Base-by-base conservation (phyloP, 2,797 vertebrate species). In the Acanthiza pusilla region DNA sequence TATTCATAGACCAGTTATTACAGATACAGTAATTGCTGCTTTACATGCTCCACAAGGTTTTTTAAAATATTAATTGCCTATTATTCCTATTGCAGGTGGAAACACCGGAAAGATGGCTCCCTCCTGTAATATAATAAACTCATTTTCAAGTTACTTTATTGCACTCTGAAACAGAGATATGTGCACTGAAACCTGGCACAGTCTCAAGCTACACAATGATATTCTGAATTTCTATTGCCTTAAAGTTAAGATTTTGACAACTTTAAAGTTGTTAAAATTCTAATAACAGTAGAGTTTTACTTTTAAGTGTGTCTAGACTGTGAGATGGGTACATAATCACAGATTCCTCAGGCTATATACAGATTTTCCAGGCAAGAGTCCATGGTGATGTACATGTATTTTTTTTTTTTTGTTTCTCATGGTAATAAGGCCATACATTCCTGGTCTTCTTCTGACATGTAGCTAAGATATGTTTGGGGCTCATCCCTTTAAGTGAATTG, bases 21-120 rank as follows among this genome's bases (percentile, higher is more conserved):
- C 26, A 89, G 86, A 60, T 96, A 62, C 47, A 93, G 82, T 96
- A 97, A 97, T 97, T 94, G 75, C 85, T 91, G 71, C 42, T 97
- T 96, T 93, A 96, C 85, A 95, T 43, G 58, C 89, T 87, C 67
- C 78, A 91, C 50, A 87, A 93, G 68, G 29, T 96, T 97, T 95
- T 95, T 94, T 95, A 94, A 97, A 98, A 97, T 95, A 96, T 97
- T 97, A 96, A 97, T 97, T 94, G 63, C 58, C 53, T 96, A 87
- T 95, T 97, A 96, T 94, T 97, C 75, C 71, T 94, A 34, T 74
- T 93, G n/a, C 83, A 96, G 82, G 66, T 95, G 55, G 53, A 89
- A 94, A 83, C n/a, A 74, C 11, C 77, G 27, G 65, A 88, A 94
- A 81, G n/a, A 93, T 77, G 36, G 15, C 4, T 94, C 43, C 67